Percentiles rank a stretch among this genome's conserved stretches.
Evolutionary conservation across 1,140 invertebrate genomes (phyloP).

Genomic region (Magallana ariakensis): DNA sequence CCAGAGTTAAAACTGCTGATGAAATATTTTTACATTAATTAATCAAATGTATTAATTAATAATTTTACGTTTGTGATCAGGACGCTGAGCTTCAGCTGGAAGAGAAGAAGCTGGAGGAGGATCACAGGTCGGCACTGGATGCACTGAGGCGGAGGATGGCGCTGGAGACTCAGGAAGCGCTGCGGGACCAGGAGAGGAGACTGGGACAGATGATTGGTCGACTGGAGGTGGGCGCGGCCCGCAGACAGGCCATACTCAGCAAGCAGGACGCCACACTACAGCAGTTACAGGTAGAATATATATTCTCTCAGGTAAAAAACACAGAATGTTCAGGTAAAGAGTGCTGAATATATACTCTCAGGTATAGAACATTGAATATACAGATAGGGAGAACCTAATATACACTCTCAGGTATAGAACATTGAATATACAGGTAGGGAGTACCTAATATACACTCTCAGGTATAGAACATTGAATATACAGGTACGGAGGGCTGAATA

Average conservation of each 20-base stretch:
- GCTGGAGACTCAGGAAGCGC: slow-evolving; percentile 71
- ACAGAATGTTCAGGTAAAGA: background rate
- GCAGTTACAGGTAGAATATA: slow-evolving; percentile 69
- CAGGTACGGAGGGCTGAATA: too few species aligned
- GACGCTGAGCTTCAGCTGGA: slow-evolving; percentile 65
- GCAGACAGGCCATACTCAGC: slow-evolving; percentile 72
- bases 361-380: too few species aligned
- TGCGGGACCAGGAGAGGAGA: slow-evolving; percentile 72
- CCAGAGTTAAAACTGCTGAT: too few species aligned
- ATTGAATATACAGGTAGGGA: too few species aligned
- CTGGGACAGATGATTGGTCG: slow-evolving; percentile 74
- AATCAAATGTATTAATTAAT: too few species aligned
- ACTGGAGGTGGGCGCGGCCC: slow-evolving; percentile 76
- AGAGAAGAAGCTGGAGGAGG: slow-evolving; percentile 67
- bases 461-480: too few species aligned
- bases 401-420: too few species aligned
- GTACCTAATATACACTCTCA: too few species aligned
- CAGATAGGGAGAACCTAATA: too few species aligned
- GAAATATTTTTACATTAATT: too few species aligned
- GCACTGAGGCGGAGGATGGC: slow-evolving; percentile 67
- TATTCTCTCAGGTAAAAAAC: background rate
- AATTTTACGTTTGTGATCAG: slow-evolving; percentile 42
- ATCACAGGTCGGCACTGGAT: slow-evolving; percentile 61
- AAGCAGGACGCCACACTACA: slow-evolving; percentile 76
- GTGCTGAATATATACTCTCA: too few species aligned